Percentiles rank a stretch among this genome's conserved stretches.
phyloP scores from a whole-genome alignment of 2,888 invertebrate species.

The Conops quadrifasciatus region DNA sequence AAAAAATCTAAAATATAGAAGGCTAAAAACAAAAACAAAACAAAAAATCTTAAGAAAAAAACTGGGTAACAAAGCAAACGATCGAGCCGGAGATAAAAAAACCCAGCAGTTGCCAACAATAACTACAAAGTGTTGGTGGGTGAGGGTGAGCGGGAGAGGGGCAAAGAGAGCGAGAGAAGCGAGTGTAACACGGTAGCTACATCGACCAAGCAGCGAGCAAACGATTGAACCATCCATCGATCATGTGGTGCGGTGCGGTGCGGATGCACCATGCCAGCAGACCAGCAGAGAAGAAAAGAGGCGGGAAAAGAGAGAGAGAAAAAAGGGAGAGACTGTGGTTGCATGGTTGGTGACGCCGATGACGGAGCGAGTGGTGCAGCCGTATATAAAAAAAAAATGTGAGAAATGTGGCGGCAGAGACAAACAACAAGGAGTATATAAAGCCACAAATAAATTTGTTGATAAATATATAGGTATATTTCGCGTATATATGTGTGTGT shows the following conservation, averaged over 20 bases:
- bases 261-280: neutral
- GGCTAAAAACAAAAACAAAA: neutral
- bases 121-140: constrained; percentile 1
- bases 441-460: neutral
- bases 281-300: neutral
- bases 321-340: neutral
- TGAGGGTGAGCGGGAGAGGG: neutral
- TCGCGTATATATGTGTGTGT: neutral
- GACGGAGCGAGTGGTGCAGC: neutral
- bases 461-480: neutral
- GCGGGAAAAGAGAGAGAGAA: neutral
- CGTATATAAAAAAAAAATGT: neutral
- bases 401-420: neutral
- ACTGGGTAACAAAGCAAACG: constrained; percentile 24
- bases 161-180: constrained; percentile 1
- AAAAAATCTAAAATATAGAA: constrained; percentile 5
- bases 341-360: neutral
- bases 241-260: neutral
- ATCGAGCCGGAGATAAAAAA: constrained; percentile 9
- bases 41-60: constrained; percentile 7
- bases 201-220: constrained; percentile 10
- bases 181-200: constrained; percentile 33
- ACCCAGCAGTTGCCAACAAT: neutral
- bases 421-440: neutral
- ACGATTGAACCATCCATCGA: neutral